Percentiles rank a stretch among this genome's conserved stretches.
Conservation (phyloP, 2,797 vertebrate genomes). For the Ptychobarbus kaznakovi region DNA sequence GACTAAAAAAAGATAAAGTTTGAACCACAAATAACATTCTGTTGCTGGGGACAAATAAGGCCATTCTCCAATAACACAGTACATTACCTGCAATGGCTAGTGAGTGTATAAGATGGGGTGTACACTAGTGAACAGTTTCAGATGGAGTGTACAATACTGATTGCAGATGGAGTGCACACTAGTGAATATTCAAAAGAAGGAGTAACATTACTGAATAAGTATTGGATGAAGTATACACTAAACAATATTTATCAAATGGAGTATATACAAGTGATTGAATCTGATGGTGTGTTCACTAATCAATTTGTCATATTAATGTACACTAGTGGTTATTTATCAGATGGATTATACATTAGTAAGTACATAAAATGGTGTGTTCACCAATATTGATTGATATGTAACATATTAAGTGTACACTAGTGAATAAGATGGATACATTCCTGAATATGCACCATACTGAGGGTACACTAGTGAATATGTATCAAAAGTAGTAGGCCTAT, state of each 20-base stretch:
- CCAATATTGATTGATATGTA: no score
- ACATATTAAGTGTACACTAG: background rate
- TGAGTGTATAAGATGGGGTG: background rate
- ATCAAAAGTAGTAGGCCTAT: background rate
- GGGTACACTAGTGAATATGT: background rate
- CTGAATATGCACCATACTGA: background rate
- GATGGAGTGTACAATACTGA: background rate
- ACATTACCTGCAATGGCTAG: background rate
- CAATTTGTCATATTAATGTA: background rate
- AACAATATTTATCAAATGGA: background rate
- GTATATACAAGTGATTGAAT: no score
- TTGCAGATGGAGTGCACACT: background rate
- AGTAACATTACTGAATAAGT: background rate
- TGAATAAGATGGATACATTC: background rate
- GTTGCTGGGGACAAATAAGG: background rate
- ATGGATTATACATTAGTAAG: background rate
- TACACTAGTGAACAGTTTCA: background rate
- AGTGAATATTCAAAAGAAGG: background rate
- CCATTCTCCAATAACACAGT: background rate
- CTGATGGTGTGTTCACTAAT: no score
- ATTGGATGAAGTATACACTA: background rate
- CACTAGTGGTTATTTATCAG: background rate
- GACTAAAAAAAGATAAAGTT: background rate
- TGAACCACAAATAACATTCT: conserved; percentile 12
- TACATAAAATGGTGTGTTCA: no score